Base-by-base conservation (phyloP, 2,888 invertebrate species). In the Automeris io region DNA sequence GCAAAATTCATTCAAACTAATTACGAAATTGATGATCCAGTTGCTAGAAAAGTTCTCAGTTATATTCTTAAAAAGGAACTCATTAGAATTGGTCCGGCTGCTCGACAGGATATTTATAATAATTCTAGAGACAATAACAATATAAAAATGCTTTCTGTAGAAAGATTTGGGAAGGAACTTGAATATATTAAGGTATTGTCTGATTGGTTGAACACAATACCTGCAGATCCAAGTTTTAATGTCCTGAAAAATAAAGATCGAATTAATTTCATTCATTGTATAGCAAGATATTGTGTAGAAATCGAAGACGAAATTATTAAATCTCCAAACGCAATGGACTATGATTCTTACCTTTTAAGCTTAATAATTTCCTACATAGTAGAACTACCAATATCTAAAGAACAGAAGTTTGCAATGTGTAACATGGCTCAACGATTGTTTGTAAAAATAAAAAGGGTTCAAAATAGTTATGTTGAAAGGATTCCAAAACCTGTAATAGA, bases 181-280 rank as follows among this genome's bases (percentile, higher is more conserved):
- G 54, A 68, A 38, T 74, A 71, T 24, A 67, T 75, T 3, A 70
- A 66, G 42, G 50, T 62, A 18, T 54, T 79, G 41, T 66, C 73
- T 6, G 71, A 77, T 51, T 78, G 78, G 73, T 49, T 80, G 9
- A 77, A 64, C 35, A 58, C 55, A 25, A 45, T 73, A 46, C 70
- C 72, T 2, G 46, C 74, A 13, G 51, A 63, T 13, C 29, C 47
- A 21, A 43, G 52, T 5, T 72, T 61, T 43, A 68, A 68, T 37
- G 54, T 47, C 1, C 44, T 56, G 1, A 57, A 55, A 8, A 69
- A 71, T 33, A 56, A 45, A 48, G 33, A 56, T 8, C 47, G 70
- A n/a, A 51, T 64, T 33, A 61, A 72, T 34, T 67, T 68, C 42
- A 55, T 76, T 3, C 63, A 54, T 13, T 58, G 59, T 43, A 43